phyloP scores from a whole-genome alignment of 2,888 invertebrate genomes.

The Selenia dentaria region DNA sequence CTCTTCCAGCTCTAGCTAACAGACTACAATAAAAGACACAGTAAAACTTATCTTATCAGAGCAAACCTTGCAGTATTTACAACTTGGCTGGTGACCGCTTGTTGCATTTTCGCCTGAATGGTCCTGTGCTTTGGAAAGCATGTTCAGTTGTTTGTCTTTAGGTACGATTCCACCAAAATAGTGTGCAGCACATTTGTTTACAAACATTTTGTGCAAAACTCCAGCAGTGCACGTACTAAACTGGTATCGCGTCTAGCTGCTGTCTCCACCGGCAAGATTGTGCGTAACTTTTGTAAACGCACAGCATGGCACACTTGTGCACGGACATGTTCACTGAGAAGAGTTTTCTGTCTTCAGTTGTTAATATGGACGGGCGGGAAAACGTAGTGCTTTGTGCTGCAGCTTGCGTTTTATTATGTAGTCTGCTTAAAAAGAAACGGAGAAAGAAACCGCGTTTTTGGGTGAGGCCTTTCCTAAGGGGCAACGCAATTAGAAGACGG shows the following conservation, averaged over 20 bases:
- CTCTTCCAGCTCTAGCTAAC: too few species aligned
- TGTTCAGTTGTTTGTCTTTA: too few species aligned
- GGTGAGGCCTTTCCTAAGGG: constrained; percentile 28
- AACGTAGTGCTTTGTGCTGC: constrained; percentile 33
- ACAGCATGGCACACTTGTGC: background rate
- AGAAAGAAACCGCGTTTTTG: constrained; percentile 33
- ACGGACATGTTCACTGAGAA: background rate
- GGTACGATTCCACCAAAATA: background rate
- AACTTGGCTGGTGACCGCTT: too few species aligned
- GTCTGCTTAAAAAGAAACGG: constrained; percentile 25
- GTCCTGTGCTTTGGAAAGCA: too few species aligned
- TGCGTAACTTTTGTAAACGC: background rate
- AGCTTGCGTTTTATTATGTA: constrained; percentile 24
- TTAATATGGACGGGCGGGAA: constrained; percentile 28
- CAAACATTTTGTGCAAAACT: background rate
- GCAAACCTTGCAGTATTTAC: background rate
- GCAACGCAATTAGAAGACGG: too few species aligned
- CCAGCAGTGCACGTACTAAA: background rate
- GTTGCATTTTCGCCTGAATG: too few species aligned
- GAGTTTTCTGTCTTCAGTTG: background rate
- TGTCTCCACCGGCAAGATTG: background rate
- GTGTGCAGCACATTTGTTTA: background rate
- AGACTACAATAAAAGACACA: too few species aligned
- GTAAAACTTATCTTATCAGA: too few species aligned
- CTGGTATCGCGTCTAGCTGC: background rate